Percentiles rank a stretch among this genome's conserved stretches.
phyloP scores from a whole-genome alignment of 2,113 vertebrate genomes.

The Sylvietta virens region DNA sequence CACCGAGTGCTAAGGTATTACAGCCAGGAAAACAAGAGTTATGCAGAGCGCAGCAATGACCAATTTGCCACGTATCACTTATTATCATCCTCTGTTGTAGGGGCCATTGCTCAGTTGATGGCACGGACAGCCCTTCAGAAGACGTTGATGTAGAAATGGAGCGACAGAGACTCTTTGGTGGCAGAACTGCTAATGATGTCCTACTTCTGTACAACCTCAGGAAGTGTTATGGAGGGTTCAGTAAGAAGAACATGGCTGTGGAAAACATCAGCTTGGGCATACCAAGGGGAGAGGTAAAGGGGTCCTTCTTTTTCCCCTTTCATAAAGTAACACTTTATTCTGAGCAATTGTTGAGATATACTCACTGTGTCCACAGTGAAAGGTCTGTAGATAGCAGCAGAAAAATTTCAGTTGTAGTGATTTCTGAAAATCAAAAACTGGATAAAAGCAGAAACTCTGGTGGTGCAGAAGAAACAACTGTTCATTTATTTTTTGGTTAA shows the following conservation, averaged over 20 bases:
- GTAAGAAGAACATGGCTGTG: conserved; percentile 56
- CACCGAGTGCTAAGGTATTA: background rate
- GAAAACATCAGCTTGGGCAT: conserved; percentile 69
- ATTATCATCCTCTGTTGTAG: background rate
- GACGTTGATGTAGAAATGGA: conserved; percentile 71
- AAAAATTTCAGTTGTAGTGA: background rate
- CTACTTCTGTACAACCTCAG: conserved; percentile 66
- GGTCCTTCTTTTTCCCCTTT: background rate
- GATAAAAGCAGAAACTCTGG: background rate
- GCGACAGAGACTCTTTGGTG: conserved; percentile 47
- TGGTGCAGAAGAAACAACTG: background rate
- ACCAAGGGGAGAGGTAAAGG: conserved; percentile 68
- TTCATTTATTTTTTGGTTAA: background rate
- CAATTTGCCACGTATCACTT: background rate
- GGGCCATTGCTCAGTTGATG: background rate
- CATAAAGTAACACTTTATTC: background rate
- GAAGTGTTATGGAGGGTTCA: conserved; percentile 56
- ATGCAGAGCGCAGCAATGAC: background rate
- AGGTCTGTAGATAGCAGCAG: background rate
- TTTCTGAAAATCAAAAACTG: background rate
- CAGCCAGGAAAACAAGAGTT: background rate
- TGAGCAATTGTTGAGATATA: background rate
- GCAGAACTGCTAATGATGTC: conserved; percentile 56
- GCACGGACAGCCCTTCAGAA: background rate
- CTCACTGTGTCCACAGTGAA: background rate